Evolutionary conservation across 2,797 vertebrate species (phyloP).

Genomic region (Xiphorhynchus erythropygius): DNA sequence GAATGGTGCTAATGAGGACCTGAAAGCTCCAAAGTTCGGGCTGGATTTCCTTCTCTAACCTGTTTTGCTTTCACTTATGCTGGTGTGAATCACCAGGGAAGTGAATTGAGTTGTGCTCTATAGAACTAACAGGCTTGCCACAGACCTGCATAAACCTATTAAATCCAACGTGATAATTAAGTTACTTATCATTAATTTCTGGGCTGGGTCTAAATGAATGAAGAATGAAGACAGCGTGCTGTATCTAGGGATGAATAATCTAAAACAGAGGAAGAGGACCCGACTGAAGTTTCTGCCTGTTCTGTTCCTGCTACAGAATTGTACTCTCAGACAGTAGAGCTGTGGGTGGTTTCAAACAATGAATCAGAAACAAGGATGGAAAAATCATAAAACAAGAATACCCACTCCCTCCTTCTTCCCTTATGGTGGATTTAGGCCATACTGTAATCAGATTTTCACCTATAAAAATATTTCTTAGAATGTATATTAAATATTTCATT

Average conservation of each 20-base stretch:
- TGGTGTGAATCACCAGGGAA: neutral
- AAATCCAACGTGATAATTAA: neutral
- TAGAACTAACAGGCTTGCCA: neutral
- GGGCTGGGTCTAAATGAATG: neutral
- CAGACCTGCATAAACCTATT: neutral
- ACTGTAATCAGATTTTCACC: neutral
- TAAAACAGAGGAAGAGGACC: neutral
- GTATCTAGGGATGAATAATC: neutral
- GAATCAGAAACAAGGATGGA: neutral
- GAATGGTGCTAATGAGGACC: neutral
- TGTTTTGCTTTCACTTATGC: neutral
- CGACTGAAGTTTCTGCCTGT: neutral
- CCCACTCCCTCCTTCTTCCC: neutral
- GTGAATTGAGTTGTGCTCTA: neutral
- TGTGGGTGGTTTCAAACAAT: neutral
- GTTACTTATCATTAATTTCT: neutral
- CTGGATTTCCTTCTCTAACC: neutral
- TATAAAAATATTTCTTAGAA: neutral
- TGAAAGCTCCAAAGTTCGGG: accelerated
- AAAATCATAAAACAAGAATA: neutral
- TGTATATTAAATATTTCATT: conserved; percentile 1
- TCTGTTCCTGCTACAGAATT: neutral
- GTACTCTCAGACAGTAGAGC: neutral
- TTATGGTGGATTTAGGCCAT: neutral
- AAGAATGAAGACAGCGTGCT: neutral